phyloP scores from a whole-genome alignment of 2,888 invertebrate species.

The Pollenia griseotomentosa region DNA sequence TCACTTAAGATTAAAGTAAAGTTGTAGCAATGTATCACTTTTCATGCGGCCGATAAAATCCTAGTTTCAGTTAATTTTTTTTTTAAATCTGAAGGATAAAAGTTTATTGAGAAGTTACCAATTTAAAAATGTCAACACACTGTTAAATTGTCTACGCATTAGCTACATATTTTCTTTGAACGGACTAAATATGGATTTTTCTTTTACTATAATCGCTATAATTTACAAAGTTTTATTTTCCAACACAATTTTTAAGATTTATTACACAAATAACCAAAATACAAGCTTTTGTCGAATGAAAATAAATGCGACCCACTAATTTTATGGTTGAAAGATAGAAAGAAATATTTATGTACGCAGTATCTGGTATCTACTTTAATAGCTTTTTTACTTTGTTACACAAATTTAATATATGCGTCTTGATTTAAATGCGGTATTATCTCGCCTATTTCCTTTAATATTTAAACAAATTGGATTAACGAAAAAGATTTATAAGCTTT shows the following conservation, averaged over 20 bases:
- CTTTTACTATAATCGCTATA: background rate
- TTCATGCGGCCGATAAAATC: too few relatives aligned
- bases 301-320: background rate
- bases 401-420: constrained; percentile 9
- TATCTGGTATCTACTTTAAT: background rate
- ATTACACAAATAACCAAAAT: constrained; percentile 14
- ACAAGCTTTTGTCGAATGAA: constrained; percentile 11
- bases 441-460: background rate
- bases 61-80: too few relatives aligned
- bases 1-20: too few relatives aligned
- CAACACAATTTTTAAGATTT: constrained; percentile 4
- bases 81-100: too few relatives aligned
- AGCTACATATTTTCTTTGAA: too few relatives aligned
- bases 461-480: constrained; percentile 4
- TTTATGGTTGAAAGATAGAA: background rate
- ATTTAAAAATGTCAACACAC: too few relatives aligned
- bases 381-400: constrained; percentile 3
- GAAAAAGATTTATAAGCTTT: background rate
- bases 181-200: background rate
- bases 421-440: constrained; percentile 7
- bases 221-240: constrained; percentile 10
- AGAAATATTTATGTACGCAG: background rate
- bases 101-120: too few relatives aligned
- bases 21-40: too few relatives aligned
- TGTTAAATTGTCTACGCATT: too few relatives aligned